A percentile compares a stretch with the other conserved stretches of the same genome.
Evolutionary conservation across 2,888 invertebrate genomes (phyloP).

Genomic region (Embidobia sp.): DNA sequence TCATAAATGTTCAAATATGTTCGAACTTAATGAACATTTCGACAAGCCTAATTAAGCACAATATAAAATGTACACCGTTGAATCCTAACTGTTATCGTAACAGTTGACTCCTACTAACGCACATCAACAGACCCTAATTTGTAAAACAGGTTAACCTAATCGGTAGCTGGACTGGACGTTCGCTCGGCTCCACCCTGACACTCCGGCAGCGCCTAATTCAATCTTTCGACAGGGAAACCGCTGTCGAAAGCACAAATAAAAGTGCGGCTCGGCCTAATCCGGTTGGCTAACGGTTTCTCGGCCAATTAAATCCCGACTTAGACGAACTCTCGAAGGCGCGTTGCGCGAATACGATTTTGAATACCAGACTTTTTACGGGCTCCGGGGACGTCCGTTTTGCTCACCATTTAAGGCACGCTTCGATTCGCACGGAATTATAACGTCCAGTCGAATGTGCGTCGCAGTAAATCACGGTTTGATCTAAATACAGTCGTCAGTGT

Average conservation of each 20-base stretch:
- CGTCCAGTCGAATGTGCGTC: slow-evolving; percentile 41
- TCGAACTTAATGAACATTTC: no score
- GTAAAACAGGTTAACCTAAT: no score
- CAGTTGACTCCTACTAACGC: no score
- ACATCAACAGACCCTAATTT: no score
- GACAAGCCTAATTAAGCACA: no score
- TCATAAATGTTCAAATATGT: no score
- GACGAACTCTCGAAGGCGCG: slow-evolving; percentile 13
- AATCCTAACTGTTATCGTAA: no score
- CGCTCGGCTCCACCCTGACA: no score
- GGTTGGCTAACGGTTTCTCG: slow-evolving; percentile 12
- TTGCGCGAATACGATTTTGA: slow-evolving; percentile 41
- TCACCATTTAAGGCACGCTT: slow-evolving; percentile 46
- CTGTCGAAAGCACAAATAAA: slow-evolving; percentile 11
- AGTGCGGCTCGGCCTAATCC: neutral
- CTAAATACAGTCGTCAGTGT: slow-evolving; percentile 61
- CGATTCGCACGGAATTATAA: slow-evolving; percentile 42
- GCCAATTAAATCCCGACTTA: slow-evolving; percentile 26
- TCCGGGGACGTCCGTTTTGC: slow-evolving; percentile 28
- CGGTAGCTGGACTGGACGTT: no score
- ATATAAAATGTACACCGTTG: no score
- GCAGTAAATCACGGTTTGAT: slow-evolving; percentile 61
- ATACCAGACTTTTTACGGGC: slow-evolving; percentile 48
- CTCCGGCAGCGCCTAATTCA: no score
- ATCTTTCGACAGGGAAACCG: no score